Base-by-base conservation (phyloP, 2,888 invertebrate species). In the Actias luna region DNA sequence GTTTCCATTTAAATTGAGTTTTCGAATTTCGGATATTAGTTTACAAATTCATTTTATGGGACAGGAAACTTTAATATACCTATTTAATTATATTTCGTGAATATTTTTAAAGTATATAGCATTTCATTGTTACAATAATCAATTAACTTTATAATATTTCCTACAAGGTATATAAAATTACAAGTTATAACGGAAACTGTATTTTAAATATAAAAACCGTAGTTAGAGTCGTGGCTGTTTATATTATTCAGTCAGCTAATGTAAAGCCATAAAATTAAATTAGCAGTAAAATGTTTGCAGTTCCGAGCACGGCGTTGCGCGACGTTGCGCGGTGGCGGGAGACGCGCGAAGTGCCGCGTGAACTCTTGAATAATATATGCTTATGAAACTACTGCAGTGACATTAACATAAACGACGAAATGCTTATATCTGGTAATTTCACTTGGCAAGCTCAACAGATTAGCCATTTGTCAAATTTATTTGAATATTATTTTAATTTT, bases 371-470 rank as follows among this genome's bases (percentile, higher is more conserved):
- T 59, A 59, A 39, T 59, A 59, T 39, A 59, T 59, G 42, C n/a
- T 39, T 46, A 29, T 42, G 59, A 59, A 59, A 59, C 59, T 59
- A 59, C 59, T 36, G 59, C 55, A 55, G 55, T 29, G n/a, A 29
- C 29, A 55, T 55, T 55, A 55, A 29, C 55, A 55, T 55, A 76
- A 50, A 73, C 70, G 72, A 67, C 65, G 65, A 67, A 74, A 76
- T 74, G 69, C 70, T 71, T 68, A 70, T 72, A 73, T 75, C 71
- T 72, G 74, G 73, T 74, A 74, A 75, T 77, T 75, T 74, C 66
- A 69, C 69, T 70, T 65, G 69, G 69, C 70, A 70, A 66, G 67
- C 64, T 69, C 69, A 69, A 66, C 66, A 12, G 46, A 66, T 65
- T 63, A 60, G 64, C 64, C 63, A 36, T 63, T 67, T 66, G 67